Evolutionary conservation across 2,888 invertebrate genomes (phyloP).

Genomic region (Trilocha varians): DNA sequence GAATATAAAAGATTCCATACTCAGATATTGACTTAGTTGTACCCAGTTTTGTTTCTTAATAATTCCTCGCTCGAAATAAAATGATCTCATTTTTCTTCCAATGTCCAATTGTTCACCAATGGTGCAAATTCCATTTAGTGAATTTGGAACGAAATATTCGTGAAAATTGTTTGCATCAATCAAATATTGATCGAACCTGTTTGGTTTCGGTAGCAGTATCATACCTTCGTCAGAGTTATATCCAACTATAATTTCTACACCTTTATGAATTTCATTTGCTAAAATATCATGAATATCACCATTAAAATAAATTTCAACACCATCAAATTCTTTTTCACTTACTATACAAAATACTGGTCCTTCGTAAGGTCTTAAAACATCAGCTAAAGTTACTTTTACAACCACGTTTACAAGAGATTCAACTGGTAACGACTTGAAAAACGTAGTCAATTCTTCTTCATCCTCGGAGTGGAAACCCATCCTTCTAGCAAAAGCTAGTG

Average conservation of each 20-base stretch:
- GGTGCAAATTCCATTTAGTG: conserved; percentile 12
- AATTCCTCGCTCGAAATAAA: conserved; percentile 18
- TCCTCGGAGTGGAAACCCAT: conserved; percentile 21
- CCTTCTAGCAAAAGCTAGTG: conserved; percentile 19
- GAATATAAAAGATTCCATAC: conserved; percentile 18
- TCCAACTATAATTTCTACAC: conserved; percentile 78
- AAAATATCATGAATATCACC: conserved; percentile 32
- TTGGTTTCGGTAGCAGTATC: conserved; percentile 7
- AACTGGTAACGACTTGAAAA: conserved; percentile 18
- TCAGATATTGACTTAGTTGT: conserved; percentile 17
- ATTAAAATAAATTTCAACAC: conserved; percentile 23
- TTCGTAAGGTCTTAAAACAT: conserved; percentile 6
- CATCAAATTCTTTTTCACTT: conserved; percentile 21
- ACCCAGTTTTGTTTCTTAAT: conserved; percentile 16
- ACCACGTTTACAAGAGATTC: conserved; percentile 13
- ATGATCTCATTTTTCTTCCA: conserved; percentile 21
- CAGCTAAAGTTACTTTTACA: conserved; percentile 13
- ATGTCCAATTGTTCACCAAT: conserved; percentile 21
- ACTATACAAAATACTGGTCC: conserved; percentile 18
- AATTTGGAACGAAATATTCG: conserved; percentile 21
- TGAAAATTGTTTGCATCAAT: conserved; percentile 16
- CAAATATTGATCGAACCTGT: conserved; percentile 13
- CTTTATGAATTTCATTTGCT: conserved; percentile 49
- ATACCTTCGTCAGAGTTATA: conserved; percentile 78
- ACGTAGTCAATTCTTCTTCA: conserved; percentile 19